Conservation (phyloP, 2,888 invertebrate species). For the Podabrus alpinus region DNA sequence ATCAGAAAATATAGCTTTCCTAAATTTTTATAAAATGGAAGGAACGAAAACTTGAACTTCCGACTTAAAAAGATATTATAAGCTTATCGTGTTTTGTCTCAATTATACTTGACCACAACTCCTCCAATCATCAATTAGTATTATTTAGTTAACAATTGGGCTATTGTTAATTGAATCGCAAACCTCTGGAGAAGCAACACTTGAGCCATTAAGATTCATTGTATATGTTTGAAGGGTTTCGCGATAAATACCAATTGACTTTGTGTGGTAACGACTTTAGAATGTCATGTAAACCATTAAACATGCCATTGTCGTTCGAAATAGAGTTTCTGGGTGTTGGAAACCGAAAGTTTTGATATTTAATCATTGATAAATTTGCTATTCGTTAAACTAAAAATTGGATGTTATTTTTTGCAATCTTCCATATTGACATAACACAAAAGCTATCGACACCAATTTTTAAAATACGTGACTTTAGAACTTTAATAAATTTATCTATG, state of each 20-base stretch:
- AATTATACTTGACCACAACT: neutral
- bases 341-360: neutral
- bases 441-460: neutral
- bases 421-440: neutral
- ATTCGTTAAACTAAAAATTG: neutral
- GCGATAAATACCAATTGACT: neutral
- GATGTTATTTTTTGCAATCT: neutral
- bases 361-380: neutral
- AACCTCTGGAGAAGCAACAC: slow-evolving; percentile 1
- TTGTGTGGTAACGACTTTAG: neutral
- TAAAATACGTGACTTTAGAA: neutral
- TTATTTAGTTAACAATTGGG: neutral
- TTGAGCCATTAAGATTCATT: slow-evolving; percentile 2
- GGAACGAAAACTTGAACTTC: too few relatives aligned
- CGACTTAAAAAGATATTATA: neutral
- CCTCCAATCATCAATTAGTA: neutral
- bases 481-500: neutral
- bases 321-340: neutral
- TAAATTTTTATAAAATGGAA: neutral
- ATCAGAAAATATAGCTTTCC: slow-evolving; percentile 14
- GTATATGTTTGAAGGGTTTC: neutral
- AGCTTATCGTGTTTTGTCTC: neutral
- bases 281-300: neutral
- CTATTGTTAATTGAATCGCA: neutral
- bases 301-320: neutral